These are phyloP conservation scores for Cossypha polioptera DNA, from an alignment of 2,797 vertebrate species.

Conservation along the genomic window DNA sequence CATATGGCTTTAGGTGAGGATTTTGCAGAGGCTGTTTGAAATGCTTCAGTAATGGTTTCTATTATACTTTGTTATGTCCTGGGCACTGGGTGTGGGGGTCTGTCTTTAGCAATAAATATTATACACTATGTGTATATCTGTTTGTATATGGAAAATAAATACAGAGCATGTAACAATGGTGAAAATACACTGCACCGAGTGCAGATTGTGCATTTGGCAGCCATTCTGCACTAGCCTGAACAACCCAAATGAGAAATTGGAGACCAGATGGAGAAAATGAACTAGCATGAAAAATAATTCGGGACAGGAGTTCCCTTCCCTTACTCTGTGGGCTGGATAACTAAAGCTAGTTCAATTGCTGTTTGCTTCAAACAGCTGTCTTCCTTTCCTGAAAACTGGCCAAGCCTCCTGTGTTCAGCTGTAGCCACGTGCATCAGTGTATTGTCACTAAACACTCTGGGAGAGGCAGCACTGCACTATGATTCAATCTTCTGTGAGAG, in stretches of 20 bases:
- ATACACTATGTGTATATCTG: constrained; percentile 66
- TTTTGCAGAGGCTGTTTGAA: constrained; percentile 5
- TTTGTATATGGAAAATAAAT: constrained; percentile 18
- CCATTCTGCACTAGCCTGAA: neutral
- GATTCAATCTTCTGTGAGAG: constrained; percentile 11
- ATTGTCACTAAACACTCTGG: constrained; percentile 26
- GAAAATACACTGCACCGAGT: constrained; percentile 48
- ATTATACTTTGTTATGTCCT: neutral
- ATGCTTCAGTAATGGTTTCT: neutral
- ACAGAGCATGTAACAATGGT: neutral
- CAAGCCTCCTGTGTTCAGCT: neutral
- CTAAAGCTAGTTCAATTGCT: neutral
- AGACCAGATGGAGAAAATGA: neutral
- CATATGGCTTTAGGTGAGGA: neutral
- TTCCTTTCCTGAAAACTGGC: neutral
- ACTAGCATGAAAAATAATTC: neutral
- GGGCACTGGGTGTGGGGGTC: neutral
- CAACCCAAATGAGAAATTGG: neutral
- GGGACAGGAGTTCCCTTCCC: neutral
- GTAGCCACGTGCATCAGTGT: neutral
- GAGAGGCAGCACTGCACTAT: constrained; percentile 31
- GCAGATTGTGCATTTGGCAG: neutral
- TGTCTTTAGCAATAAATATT: constrained; percentile 61
- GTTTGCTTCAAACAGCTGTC: neutral
- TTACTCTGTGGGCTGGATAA: neutral